Conservation (phyloP, 2,888 invertebrate species). For the Sepiola atlantica region DNA sequence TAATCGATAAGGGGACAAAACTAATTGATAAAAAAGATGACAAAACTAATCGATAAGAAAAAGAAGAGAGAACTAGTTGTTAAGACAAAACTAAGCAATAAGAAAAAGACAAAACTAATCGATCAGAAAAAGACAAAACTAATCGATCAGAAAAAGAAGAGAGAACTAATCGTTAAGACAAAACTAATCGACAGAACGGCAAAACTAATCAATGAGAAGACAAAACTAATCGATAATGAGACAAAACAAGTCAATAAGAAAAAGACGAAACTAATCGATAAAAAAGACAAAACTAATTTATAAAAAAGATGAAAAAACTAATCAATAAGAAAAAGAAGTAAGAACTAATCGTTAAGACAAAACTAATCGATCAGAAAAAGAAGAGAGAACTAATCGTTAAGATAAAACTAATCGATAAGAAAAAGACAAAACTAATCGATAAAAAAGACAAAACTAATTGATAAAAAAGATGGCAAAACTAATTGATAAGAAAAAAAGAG, state of each 20-base stretch:
- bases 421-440: too few species aligned
- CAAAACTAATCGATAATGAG: too few species aligned
- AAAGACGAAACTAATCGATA: too few species aligned
- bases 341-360: not conserved
- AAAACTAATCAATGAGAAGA: too few species aligned
- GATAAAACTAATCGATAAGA: too few species aligned
- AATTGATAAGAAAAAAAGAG: too few species aligned
- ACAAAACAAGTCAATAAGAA: not conserved
- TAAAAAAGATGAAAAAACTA: not conserved
- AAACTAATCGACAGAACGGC: not conserved
- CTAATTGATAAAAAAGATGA: not conserved
- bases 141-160: not conserved
- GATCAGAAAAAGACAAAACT: too few species aligned
- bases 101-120: too few species aligned
- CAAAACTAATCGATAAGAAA: not conserved
- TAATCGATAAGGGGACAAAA: not conserved
- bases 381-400: not conserved
- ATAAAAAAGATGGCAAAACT: too few species aligned
- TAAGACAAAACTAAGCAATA: not conserved
- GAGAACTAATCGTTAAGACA: not conserved
- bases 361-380: not conserved
- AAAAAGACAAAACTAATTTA: not conserved
- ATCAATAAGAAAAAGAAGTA: not conserved
- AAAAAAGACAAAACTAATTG: too few species aligned
- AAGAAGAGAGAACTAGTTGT: too few species aligned